Evolutionary conservation across 2,888 invertebrate genomes (phyloP), one percentile per base, ranked within the genome.

Genomic region (Scaptomyza cyrtandrae): DNA sequence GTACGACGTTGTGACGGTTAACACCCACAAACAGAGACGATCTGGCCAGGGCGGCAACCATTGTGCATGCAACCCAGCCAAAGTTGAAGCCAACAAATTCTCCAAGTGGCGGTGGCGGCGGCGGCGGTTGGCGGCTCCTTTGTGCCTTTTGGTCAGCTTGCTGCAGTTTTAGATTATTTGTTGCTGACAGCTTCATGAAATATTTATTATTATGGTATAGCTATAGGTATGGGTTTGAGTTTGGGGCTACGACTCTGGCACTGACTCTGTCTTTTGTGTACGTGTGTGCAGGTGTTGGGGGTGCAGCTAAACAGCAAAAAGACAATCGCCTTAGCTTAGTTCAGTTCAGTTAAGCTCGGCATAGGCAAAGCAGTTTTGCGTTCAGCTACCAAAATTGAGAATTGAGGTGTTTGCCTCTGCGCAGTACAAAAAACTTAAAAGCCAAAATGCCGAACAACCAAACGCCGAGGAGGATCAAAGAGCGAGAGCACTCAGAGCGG

Each of bases 141-240:
- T 83, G 78, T 78, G 88, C 79, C 85, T 85, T 84, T 85, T 68
- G 86, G 80, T 68, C 83, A 80, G 69, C 66, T 68, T 64, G 78
- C 71, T 68, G 87, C 86, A 82, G 86, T 88, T 82, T 89, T 87
- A 86, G 86, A 89, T 86, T 86, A 89, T 88, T 86, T 88, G 87
- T 78, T 82, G 87, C 86, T 85, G 87, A 87, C 89, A 89, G 89
- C 85, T 82, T 88, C 87, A 87, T 89, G 89, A 89, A 88, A 89
- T 88, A 88, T 86, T 86, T 86, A 86, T 86, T 85, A 83, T 83
- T 86, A 83, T 83, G 88, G 87, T 72, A 68, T 54, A 48, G 58
- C 46, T 24, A 19, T 49, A 55, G n/a, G 31, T 54, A 39, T 24
- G 62, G 72, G 41, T 19, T 53, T 44, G 19, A 35, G 35, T 52